Conservation (phyloP, 2,888 invertebrate species). For the Oscheius sp. region DNA sequence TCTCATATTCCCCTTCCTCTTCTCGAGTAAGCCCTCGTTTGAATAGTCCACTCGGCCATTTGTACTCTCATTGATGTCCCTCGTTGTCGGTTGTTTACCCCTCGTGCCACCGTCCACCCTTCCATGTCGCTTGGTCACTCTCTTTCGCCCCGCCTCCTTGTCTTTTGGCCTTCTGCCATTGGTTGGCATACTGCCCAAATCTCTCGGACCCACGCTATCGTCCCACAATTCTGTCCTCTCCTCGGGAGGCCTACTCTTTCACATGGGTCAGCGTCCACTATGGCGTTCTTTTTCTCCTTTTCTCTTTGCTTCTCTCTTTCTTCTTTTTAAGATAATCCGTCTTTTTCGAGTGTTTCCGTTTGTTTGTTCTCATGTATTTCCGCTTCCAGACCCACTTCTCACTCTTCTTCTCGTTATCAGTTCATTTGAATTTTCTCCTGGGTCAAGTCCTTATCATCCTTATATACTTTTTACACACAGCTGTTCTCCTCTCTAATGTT, state of each 20-base stretch:
- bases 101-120: constrained; percentile 15
- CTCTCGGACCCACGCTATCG: not conserved
- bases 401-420: constrained; percentile 13
- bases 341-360: constrained; percentile 6
- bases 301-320: not conserved
- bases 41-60: not conserved
- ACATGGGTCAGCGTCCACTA: constrained; percentile 13
- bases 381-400: not conserved
- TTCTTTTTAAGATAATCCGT: too few relatives aligned
- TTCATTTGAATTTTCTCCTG: constrained; percentile 7
- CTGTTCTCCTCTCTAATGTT: not conserved
- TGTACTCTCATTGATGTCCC: too few relatives aligned
- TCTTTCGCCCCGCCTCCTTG: constrained; percentile 10
- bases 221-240: constrained; percentile 15
- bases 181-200: constrained; percentile 12
- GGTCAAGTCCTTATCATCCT: not conserved
- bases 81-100: constrained; percentile 21
- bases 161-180: constrained; percentile 9
- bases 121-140: constrained; percentile 19
- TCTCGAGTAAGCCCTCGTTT: too few relatives aligned
- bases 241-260: not conserved
- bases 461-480: not conserved
- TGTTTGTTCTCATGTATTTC: constrained; percentile 14
- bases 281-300: constrained; percentile 9
- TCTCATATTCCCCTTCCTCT: too few relatives aligned